Base-by-base conservation (phyloP, 2,888 invertebrate genomes). In the Calliscelio sp. region DNA sequence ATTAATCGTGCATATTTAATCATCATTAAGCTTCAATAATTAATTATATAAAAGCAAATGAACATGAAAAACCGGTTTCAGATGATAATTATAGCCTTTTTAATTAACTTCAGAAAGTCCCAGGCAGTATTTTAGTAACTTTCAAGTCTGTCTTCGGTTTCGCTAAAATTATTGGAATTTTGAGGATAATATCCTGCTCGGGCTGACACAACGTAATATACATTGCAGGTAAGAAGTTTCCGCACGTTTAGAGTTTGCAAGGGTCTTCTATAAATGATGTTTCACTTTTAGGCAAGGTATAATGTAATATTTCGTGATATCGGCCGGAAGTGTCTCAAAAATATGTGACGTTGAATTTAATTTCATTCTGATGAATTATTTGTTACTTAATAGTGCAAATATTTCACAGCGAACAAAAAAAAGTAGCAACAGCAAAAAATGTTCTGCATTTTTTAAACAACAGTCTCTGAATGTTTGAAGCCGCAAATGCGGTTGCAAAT, bases 141-240 rank as follows among this genome's bases (percentile, higher is more conserved):
- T 77, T 49, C 68, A 63, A 70, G 68, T 71, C 63, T 79, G 78
- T 79, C 63, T 71, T 77, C 68, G 59, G 66, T 77, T 71, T 63
- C 63, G 35, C 38, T 8, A 74, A 81, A 81, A 68, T 74, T 66
- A 81, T 74, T 74, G 68, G 51, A 74, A 81, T 81, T 74, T 81
- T 44, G 53, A 74, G 61, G 63, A 81, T 81, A 74, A 74, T 81
- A 74, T 74, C 49, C 65, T 65, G 59, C 66, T 22, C n/a, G 41
- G 51, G 41, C 73, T 74, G 80, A 74, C 80, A 80, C 73, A 51
- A 49, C 38, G 80, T 80, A 73, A 80, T 80, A 80, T 73, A 80
- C 80, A 73, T 59, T 24, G 73, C 59, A 66, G 66, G 73, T 81
- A 81, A 81, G 74, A 81, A 74, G 66, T 81, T 81, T 81, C 66